Base-by-base conservation (phyloP, 37 sponge, comb jelly and placozoan species). In the Dysidea cf. avara region DNA sequence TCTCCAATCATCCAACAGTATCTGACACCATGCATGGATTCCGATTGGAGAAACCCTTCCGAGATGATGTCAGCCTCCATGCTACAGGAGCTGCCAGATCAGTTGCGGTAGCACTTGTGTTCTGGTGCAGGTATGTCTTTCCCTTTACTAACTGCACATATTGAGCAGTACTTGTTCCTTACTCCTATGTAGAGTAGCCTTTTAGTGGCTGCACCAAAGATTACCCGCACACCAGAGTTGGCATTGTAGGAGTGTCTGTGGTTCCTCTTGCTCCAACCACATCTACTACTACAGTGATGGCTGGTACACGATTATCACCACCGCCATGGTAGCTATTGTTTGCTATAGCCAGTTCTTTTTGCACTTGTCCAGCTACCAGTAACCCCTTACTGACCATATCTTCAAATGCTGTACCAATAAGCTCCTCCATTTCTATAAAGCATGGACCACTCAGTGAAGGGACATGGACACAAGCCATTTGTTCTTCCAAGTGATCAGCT, bases 11-110 rank as follows among this genome's bases (percentile, higher is more conserved):
- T n/a, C 21, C 28, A 26, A 6, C 3, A 39, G 48, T 39, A 68
- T 5, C 69, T 46, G 21, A 68, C 7, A 6, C 48, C 47, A 47
- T 68, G 69, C 69, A 43, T 68, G 7, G n/a, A n/a, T 68, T 72
- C 73, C 25, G 73, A 72, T 22, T 16, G 40, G 7, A 22, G 3
- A 16, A 75, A 75, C 32, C 75, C 75, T 43, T 75, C 75, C 21
- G 33, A 38, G 3, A 75, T 40, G 31, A 77, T 65, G 66, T 64
- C 77, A 32, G 64, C 18, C 39, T 77, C 77, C 77, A 77, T 77
- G 0, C 52, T 54, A 53, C 53, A 24, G 63, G 67, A 77, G 14
- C 34, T 53, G 0, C 77, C 77, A 53, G 43, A 31, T 66, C 77
- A 77, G 56, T 77, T 77, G 6, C 36, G 12, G 67, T 48, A 78